Evolutionary conservation across 2,113 vertebrate genomes (phyloP).

Genomic region (Charina bottae): DNA sequence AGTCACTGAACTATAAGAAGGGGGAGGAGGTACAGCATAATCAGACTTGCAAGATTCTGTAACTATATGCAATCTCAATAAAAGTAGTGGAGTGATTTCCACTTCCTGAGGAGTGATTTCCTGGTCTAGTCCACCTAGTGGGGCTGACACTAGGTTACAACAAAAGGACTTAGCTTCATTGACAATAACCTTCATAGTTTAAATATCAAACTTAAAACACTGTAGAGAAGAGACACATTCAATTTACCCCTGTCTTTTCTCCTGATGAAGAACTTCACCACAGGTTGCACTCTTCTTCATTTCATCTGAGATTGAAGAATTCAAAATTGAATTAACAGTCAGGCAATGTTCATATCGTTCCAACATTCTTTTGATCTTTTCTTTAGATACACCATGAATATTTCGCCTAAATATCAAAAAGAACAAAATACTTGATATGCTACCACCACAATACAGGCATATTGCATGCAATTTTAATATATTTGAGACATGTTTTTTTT

Average conservation of each 20-base stretch:
- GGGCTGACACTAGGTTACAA: too few species aligned
- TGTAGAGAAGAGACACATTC: slow-evolving; percentile 25
- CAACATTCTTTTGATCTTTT: slow-evolving; percentile 90
- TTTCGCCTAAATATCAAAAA: slow-evolving; percentile 78
- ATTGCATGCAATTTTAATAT: neutral
- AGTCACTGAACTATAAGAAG: too few species aligned
- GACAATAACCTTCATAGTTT: neutral
- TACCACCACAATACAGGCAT: neutral
- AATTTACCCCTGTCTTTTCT: slow-evolving; percentile 69
- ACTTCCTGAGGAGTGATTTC: too few species aligned
- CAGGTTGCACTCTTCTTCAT: slow-evolving; percentile 61
- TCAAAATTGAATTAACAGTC: slow-evolving; percentile 83
- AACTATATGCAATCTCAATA: too few species aligned
- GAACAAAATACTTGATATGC: slow-evolving; percentile 26
- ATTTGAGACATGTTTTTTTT: neutral
- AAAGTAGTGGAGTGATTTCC: too few species aligned
- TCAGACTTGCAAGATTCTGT: too few species aligned
- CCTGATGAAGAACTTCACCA: slow-evolving; percentile 57
- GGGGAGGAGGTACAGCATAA: too few species aligned
- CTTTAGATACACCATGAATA: slow-evolving; percentile 85
- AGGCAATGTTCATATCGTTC: slow-evolving; percentile 85
- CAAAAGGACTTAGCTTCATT: neutral
- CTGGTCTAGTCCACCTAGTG: too few species aligned
- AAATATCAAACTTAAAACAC: neutral
- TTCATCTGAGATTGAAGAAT: slow-evolving; percentile 77